These are phyloP conservation scores for Picathartes gymnocephalus DNA, from an alignment of 2,113 vertebrate genomes.

Conservation along the genomic window DNA sequence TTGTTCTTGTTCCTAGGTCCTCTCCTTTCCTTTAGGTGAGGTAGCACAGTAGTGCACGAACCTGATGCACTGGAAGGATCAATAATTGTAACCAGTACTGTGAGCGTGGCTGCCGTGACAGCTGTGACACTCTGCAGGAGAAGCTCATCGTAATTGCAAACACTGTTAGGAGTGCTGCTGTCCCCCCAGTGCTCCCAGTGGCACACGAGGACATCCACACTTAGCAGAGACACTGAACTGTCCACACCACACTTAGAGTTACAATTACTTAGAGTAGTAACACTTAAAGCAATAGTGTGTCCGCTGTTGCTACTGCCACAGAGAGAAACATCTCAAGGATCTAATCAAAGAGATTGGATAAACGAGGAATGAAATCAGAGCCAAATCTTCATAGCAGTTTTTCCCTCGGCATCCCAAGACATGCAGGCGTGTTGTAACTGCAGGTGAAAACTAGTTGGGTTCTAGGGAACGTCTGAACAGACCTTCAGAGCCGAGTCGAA, in stretches of 20 bases:
- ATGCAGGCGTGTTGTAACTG: rapidly evolving
- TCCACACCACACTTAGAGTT: background rate
- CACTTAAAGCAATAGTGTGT: background rate
- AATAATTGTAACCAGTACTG: background rate
- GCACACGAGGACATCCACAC: background rate
- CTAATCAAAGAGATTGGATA: background rate
- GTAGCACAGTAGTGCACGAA: background rate
- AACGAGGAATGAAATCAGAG: background rate
- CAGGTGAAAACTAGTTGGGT: background rate
- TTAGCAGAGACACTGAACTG: background rate
- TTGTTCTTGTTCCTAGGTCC: background rate
- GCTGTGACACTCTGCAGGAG: background rate
- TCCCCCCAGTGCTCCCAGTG: background rate
- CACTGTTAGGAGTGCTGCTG: background rate
- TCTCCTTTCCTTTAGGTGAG: background rate
- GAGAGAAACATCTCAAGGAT: background rate
- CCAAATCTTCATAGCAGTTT: background rate
- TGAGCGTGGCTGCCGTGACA: background rate
- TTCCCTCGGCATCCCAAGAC: background rate
- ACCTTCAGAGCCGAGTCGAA: background rate
- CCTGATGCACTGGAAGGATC: background rate
- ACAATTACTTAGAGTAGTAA: background rate
- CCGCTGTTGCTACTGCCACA: background rate
- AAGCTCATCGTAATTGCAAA: background rate
- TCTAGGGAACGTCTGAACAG: background rate